phyloP scores from a whole-genome alignment of 2,113 vertebrate species.

The Pogonocichla stellata region DNA sequence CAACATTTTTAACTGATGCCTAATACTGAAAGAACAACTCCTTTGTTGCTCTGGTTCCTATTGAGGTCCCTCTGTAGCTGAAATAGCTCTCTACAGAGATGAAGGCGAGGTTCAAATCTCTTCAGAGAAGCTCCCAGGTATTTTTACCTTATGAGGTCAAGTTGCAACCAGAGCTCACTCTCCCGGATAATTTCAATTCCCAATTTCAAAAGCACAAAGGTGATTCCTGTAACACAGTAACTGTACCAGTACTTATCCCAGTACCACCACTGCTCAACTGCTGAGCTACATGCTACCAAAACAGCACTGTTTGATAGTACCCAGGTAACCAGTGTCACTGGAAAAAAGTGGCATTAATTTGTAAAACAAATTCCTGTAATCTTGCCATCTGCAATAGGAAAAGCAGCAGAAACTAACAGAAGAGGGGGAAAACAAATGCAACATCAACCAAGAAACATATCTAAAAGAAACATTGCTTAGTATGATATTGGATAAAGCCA shows the following conservation, averaged over 20 bases:
- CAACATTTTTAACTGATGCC: background rate
- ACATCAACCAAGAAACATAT: background rate
- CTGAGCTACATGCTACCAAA: background rate
- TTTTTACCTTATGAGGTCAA: background rate
- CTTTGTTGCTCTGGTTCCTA: background rate
- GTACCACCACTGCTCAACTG: rapidly evolving
- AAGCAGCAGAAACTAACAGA: background rate
- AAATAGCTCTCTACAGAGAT: background rate
- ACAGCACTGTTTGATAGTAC: background rate
- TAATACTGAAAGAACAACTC: background rate
- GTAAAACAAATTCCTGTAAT: background rate
- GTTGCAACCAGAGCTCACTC: background rate
- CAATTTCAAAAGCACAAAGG: background rate
- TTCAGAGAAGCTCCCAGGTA: background rate
- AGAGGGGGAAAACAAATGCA: background rate
- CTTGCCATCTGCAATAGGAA: background rate
- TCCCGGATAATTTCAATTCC: background rate
- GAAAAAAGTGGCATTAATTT: background rate
- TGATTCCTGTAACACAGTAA: background rate
- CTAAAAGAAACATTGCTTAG: background rate
- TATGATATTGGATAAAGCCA: background rate
- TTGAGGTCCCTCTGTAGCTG: background rate
- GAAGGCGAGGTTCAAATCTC: background rate
- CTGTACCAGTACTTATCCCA: background rate
- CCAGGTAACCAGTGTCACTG: background rate